Evolutionary conservation across 1,140 invertebrate species (phyloP), one percentile per base, ranked within the genome.

Genomic region (Apocrypta bakeri): DNA sequence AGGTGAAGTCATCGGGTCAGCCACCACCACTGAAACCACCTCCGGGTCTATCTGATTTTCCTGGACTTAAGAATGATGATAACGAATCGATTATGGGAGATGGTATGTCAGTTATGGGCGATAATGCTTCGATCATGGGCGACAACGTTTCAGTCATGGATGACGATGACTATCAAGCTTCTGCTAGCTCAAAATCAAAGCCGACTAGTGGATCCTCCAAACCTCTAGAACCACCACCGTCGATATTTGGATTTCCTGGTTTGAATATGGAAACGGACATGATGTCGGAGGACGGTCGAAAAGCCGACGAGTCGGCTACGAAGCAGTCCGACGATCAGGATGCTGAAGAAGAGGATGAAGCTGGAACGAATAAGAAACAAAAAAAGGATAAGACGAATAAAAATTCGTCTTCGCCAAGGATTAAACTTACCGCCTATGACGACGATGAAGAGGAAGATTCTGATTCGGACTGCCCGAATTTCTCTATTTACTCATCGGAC

Each of bases 401-500:
- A 69, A 82, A 9, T 9, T 9, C 2, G 9, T 66, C 7, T 8
- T 9, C 29, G 0, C 83, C 78, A 21, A 71, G 79, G 73, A 87
- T 88, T 76, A 87, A 88, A 25, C 80, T 90, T 21, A 84, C 89
- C 0, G 88, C 88, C 0, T 92, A 92, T 24, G 90, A 91, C 3
- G 90, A 92, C 4, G 91, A 90, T 12, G 93, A 94, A 24, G 93
- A 93, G 75, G 69, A 88, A 11, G 93, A 94, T 56, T 93, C 93
- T 1, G 93, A 94, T 66, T 94, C 95, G 0, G 95, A 96, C 82
- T 97, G 96, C 92, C 96, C 96, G 6, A 97, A 97, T 88, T 96
- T 96, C 88, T 96, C 95, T 6, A 96, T 97, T 78, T 97, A 97
- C 90, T 97, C 96, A 0, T 94, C 95, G 4, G 94, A 96, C 84